A percentile compares a stretch with the other conserved stretches of the same genome.
These are phyloP conservation scores for Rhamnusium bicolor DNA, from an alignment of 2,888 invertebrate genomes.

Conservation along the genomic window DNA sequence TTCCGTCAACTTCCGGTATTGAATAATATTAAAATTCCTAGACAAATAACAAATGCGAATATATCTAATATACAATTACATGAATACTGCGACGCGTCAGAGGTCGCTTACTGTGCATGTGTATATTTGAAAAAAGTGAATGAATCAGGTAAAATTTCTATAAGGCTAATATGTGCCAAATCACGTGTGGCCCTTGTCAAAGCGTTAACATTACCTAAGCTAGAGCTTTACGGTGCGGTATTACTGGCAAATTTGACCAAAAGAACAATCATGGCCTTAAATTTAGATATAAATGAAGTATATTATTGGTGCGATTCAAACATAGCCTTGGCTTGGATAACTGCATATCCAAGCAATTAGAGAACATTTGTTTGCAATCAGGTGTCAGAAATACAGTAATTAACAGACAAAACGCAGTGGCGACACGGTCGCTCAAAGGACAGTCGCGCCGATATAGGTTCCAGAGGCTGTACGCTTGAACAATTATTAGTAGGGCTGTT, in stretches of 20 bases:
- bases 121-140: conserved; percentile 36
- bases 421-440: conserved; percentile 56
- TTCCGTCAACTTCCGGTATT: conserved; percentile 30
- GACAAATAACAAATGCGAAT: conserved; percentile 28
- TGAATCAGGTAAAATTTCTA: conserved; percentile 1
- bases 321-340: conserved; percentile 45
- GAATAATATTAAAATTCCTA: conserved; percentile 39
- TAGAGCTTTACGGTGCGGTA: conserved; percentile 46
- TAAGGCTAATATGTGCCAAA: conserved; percentile 9
- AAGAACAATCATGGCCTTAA: conserved; percentile 16
- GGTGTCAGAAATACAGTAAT: conserved; percentile 57
- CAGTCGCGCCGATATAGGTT: no score
- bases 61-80: conserved; percentile 41
- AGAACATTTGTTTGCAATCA: conserved; percentile 58
- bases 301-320: conserved; percentile 53
- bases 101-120: conserved; percentile 42
- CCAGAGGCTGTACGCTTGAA: conserved; percentile 49
- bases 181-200: conserved; percentile 1
- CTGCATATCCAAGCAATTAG: conserved; percentile 36
- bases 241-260: conserved; percentile 32
- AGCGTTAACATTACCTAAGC: conserved; percentile 9
- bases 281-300: conserved; percentile 9
- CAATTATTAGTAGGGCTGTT: neutral
- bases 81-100: conserved; percentile 48
- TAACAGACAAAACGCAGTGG: conserved; percentile 52